phyloP scores from a whole-genome alignment of 2,113 vertebrate genomes.

The Suncus etruscus region DNA sequence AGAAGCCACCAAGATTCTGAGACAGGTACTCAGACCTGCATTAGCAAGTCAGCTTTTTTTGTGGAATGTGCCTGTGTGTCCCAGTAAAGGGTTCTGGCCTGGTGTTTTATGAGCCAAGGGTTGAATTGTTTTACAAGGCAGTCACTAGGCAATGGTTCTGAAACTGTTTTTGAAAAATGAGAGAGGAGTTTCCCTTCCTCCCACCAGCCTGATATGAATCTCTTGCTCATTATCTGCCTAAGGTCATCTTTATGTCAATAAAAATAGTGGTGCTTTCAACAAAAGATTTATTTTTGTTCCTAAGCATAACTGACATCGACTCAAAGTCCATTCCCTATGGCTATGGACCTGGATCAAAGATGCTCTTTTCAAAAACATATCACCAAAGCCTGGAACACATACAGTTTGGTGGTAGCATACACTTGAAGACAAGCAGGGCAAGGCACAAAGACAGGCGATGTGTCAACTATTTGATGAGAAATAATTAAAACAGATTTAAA shows the following conservation, averaged over 20 bases:
- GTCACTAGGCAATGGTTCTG: slow-evolving; percentile 20
- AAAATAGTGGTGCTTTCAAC: slow-evolving; percentile 61
- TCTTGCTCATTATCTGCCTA: slow-evolving; percentile 39
- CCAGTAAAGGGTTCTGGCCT: slow-evolving; percentile 72
- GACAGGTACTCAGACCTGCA: slow-evolving; percentile 87
- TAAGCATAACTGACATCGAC: slow-evolving; percentile 35
- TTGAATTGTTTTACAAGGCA: slow-evolving; percentile 75
- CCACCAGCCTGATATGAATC: background rate
- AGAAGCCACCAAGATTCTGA: slow-evolving; percentile 79
- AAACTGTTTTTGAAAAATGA: slow-evolving; percentile 71
- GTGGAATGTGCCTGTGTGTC: slow-evolving; percentile 81
- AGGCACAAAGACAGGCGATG: background rate
- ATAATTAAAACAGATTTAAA: background rate
- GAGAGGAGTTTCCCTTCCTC: background rate
- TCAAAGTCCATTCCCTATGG: slow-evolving; percentile 45
- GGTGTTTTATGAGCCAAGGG: slow-evolving; percentile 69
- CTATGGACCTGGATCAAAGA: slow-evolving; percentile 53
- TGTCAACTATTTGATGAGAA: background rate
- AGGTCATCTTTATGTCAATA: slow-evolving; percentile 62
- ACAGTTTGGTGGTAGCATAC: background rate
- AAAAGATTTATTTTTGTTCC: slow-evolving; percentile 60
- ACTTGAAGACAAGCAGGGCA: background rate
- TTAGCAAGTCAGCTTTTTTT: slow-evolving; percentile 83
- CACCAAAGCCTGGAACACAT: background rate
- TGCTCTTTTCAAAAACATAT: slow-evolving; percentile 63